A percentile compares a stretch with the other conserved stretches of the same genome.
These are phyloP conservation scores for Epirrhoe tristata DNA, from an alignment of 2,888 invertebrate species.

Conservation along the genomic window DNA sequence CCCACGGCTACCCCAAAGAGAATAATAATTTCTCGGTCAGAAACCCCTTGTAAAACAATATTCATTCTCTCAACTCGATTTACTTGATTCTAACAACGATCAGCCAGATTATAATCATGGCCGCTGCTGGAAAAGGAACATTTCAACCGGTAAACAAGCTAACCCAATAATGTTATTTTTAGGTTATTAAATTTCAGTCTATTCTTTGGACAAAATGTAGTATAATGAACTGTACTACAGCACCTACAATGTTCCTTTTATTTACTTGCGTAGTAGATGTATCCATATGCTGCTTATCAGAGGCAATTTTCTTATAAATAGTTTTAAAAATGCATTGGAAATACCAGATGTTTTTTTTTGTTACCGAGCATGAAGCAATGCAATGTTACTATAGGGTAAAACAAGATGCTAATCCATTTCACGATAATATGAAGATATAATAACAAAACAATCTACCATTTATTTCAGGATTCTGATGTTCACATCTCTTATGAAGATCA, in stretches of 20 bases:
- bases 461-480: slow-evolving; percentile 92
- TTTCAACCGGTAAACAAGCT: slow-evolving; percentile 87
- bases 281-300: no score
- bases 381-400: no score
- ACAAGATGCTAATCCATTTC: no score
- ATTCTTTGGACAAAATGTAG: neutral
- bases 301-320: no score
- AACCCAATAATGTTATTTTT: slow-evolving; percentile 3
- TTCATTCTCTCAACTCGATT: no score
- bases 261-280: neutral
- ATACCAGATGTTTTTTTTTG: no score
- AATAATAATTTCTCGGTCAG: no score
- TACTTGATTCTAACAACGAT: no score
- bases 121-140: slow-evolving; percentile 86
- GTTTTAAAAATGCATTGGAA: no score
- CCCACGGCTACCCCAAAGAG: no score
- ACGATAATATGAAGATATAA: neutral
- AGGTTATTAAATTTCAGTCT: slow-evolving; percentile 22
- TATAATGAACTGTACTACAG: neutral
- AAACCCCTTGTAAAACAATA: no score
- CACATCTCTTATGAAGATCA: slow-evolving; percentile 98
- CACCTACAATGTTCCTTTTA: neutral
- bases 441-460: neutral
- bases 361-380: no score
- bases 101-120: slow-evolving; percentile 52